Evolutionary conservation across 2,113 vertebrate genomes (phyloP), one percentile per base, ranked within the genome.

Genomic region (Vanacampus margaritifer): DNA sequence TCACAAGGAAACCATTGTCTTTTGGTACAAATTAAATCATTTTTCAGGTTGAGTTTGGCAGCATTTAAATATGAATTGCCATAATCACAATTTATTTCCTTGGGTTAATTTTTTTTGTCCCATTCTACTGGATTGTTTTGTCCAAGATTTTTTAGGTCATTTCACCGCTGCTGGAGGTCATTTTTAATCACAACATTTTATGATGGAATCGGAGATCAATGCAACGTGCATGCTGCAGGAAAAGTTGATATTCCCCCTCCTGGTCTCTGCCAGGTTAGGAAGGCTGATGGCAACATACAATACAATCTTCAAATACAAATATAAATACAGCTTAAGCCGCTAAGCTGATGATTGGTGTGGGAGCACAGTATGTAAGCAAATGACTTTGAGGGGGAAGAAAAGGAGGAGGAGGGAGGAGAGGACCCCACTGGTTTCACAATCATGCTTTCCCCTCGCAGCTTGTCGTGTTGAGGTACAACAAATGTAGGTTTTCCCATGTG

Each of bases 231-330:
- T 73, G 80, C 73, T 76, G 68, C 79, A 77, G 82, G 73, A 73
- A 85, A 92, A 88, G 68, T 90, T 89, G 80, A 75, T 72, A 39
- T 80, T 84, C 82, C 84, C 68, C 67, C 70, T 85, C 79, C 68
- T 67, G 78, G 81, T 82, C 67, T 56, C 84, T 80, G 82, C 74
- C 76, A 79, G 84, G 76, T 89, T 89, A 86, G 90, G 80, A 88
- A 65, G 64, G 72, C 80, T 77, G 79, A 84, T 74, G 71, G 88
- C 79, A 84, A 88, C 83, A 46, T 85, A 79, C 83, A 81, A 86
- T 85, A 89, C 89, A 91, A 90, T 90, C 86, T 90, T 89, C 86
- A 87, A 92, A 89, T 92, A 88, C 89, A 92, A 92, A 89, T 91
- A 87, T 87, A 92, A 92, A 92, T 90, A 92, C 78, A 73, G 84